Evolutionary conservation across 2,113 vertebrate genomes (phyloP), one percentile per base, ranked within the genome.

Genomic region (Dicentrarchus labrax): DNA sequence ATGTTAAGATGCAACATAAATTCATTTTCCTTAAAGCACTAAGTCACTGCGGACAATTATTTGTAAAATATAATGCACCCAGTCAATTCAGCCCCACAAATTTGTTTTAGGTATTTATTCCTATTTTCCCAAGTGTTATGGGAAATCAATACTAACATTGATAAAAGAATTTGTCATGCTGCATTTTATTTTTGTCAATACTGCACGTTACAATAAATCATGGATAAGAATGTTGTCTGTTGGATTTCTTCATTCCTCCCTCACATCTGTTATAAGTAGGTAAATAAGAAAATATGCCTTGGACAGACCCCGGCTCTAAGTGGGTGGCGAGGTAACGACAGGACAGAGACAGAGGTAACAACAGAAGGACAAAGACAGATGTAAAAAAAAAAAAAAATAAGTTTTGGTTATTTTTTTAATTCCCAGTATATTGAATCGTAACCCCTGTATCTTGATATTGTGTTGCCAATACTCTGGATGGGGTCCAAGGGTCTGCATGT

Each of bases 151-250:
- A 45, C 73, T 62, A n/a, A 64, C 30, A 48, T 66, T 77, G 36
- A 50, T 78, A 67, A 57, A 67, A 79, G n/a, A 75, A 89, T 85
- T 47, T 80, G 15, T 82, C 22, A 61, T 66, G 39, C 68, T 75
- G 59, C 59, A 74, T 83, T 86, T 79, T 47, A 85, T 81, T 77
- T 82, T 66, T 89, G 69, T 86, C 82, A 87, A 48, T 74, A 62
- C 61, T 82, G 71, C 78, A 90, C 62, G 57, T 71, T 60, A 61
- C 62, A 95, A 94, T 95, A 94, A 95, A 95, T 86, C 65, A 80
- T 77, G 41, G 76, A 39, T 19, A 39, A 9, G 1, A 57, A 56
- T 0, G 13, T 12, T 62, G n/a, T 30, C 7, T 76, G 15, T 72
- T 38, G 4, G 4, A 12, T n/a, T 4, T 59, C 39, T 57, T 51